Percentiles rank a stretch among this genome's conserved stretches.
Evolutionary conservation across 2,113 vertebrate genomes (phyloP).

Genomic region (Callospermophilus lateralis): DNA sequence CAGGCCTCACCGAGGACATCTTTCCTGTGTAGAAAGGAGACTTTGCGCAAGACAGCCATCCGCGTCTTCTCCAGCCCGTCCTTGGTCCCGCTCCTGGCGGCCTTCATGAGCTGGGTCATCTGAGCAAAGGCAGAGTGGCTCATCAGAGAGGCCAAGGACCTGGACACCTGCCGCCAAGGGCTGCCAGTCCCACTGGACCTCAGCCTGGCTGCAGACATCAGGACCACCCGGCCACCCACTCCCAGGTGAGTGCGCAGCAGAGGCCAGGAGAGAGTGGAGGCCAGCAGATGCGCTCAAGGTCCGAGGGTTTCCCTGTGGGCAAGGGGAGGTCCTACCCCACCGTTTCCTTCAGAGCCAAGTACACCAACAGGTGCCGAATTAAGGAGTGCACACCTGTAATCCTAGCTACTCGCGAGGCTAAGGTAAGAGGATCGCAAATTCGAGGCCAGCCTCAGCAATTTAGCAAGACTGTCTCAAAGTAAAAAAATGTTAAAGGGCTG

Average conservation of each 20-base stretch:
- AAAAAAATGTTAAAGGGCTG: background rate
- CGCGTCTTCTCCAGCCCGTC: slow-evolving; percentile 97
- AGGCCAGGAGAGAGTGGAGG: background rate
- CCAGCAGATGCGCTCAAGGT: background rate
- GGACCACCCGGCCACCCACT: background rate
- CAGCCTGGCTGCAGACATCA: background rate
- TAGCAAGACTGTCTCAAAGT: background rate
- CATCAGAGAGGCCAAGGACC: background rate
- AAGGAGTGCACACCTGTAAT: background rate
- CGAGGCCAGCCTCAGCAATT: background rate
- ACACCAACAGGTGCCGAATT: too few species aligned
- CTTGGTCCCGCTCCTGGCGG: slow-evolving; percentile 95
- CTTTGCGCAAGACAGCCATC: slow-evolving; percentile 95
- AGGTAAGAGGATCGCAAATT: background rate
- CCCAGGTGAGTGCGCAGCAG: background rate
- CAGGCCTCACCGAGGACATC: slow-evolving; percentile 89
- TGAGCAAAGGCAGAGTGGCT: slow-evolving; percentile 76
- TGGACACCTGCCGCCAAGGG: background rate
- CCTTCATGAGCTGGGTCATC: slow-evolving; percentile 98
- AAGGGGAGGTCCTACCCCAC: background rate
- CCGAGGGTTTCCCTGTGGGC: background rate
- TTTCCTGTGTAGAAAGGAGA: slow-evolving; percentile 95
- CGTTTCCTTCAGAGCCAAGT: background rate
- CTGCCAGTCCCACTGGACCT: background rate
- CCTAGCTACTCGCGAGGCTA: background rate